phyloP scores from a whole-genome alignment of 1,140 invertebrate species.

The Achatina immaculata region DNA sequence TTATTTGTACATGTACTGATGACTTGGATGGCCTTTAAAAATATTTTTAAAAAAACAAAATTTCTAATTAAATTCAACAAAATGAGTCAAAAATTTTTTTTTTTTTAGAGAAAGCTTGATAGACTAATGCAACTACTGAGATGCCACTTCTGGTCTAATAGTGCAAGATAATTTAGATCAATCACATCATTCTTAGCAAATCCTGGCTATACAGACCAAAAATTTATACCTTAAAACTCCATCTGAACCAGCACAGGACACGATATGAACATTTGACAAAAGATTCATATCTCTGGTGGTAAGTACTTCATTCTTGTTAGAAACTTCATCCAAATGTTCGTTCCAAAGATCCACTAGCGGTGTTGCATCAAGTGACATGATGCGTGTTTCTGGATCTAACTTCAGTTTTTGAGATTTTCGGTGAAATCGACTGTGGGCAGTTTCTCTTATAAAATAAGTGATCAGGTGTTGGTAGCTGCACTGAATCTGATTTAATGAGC shows the following conservation, averaged over 20 bases:
- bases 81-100: no score
- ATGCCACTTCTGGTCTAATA: no score
- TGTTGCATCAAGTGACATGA: constrained; percentile 73
- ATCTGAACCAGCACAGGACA: constrained; percentile 81
- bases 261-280: constrained; percentile 46
- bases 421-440: constrained; percentile 60
- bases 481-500: background rate
- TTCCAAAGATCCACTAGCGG: constrained; percentile 67
- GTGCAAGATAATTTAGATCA: no score
- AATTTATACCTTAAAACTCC: constrained; percentile 75
- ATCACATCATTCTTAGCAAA: no score
- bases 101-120: no score
- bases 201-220: no score
- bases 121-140: no score
- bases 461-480: constrained; percentile 44
- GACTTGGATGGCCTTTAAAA: no score
- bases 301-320: background rate
- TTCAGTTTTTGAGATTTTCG: constrained; percentile 68
- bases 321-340: background rate
- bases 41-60: no score
- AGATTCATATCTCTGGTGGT: constrained; percentile 42
- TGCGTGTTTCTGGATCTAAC: constrained; percentile 79
- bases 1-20: no score
- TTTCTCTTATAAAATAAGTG: constrained; percentile 48
- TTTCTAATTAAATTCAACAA: no score